A percentile compares a stretch with the other conserved stretches of the same genome.
phyloP scores from a whole-genome alignment of 2,113 vertebrate species.

The Burhinus oedicnemus region DNA sequence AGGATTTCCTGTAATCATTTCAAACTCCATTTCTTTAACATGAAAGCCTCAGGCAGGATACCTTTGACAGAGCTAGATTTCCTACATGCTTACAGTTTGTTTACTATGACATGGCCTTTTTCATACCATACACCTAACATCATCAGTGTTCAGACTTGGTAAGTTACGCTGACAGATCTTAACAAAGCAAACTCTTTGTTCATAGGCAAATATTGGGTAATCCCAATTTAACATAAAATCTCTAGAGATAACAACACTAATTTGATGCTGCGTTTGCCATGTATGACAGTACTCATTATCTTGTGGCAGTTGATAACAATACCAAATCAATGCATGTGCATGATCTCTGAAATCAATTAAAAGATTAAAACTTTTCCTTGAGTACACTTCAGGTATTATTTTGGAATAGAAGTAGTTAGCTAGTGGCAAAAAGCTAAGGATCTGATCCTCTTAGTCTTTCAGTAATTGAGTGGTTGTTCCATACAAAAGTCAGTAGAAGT shows the following conservation, averaged over 20 bases:
- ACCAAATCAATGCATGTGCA: neutral
- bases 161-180: neutral
- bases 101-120: neutral
- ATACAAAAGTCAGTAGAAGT: neutral
- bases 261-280: neutral
- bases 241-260: neutral
- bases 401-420: neutral
- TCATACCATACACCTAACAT: neutral
- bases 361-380: neutral
- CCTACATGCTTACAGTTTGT: neutral
- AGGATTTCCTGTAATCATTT: neutral
- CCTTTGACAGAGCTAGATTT: neutral
- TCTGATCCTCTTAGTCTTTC: neutral
- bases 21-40: neutral
- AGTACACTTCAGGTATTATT: neutral
- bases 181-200: neutral
- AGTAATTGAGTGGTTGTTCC: neutral
- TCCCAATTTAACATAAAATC: neutral
- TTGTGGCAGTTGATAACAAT: neutral
- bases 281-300: neutral
- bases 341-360: neutral
- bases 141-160: neutral
- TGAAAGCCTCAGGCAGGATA: neutral
- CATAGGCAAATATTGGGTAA: neutral
- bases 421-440: neutral